Evolutionary conservation across 1,140 invertebrate species (phyloP).

Genomic region (Drosophila mauritiana): DNA sequence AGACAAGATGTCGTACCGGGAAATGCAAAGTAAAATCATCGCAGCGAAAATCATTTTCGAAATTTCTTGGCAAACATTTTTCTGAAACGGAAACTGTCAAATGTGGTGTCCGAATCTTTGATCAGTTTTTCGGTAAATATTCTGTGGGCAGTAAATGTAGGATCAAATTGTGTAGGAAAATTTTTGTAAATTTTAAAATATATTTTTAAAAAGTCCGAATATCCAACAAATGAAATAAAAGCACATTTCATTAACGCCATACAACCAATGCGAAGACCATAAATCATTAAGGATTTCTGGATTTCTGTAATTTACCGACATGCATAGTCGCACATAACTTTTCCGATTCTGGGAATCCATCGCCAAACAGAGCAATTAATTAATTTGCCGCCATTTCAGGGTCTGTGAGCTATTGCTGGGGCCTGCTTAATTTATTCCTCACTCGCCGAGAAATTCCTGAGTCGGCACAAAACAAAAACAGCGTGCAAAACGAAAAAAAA

Average conservation of each 20-base stretch:
- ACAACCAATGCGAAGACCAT: not conserved
- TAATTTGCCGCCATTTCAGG: conserved; percentile 45
- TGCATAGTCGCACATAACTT: conserved; percentile 1
- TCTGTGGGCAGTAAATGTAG: conserved; percentile 26
- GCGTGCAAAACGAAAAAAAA: conserved; percentile 29
- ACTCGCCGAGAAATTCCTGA: conserved; percentile 62
- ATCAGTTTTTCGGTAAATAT: conserved; percentile 37
- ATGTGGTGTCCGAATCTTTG: conserved; percentile 31
- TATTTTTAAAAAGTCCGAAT: too few relatives aligned
- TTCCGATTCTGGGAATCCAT: conserved; percentile 21
- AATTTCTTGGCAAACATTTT: conserved; percentile 37
- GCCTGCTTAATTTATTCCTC: conserved; percentile 79
- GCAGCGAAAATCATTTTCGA: conserved; percentile 4
- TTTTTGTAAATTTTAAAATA: too few relatives aligned
- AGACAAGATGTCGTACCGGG: conserved; percentile 47
- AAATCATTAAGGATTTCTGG: not conserved
- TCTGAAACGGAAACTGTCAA: conserved; percentile 40
- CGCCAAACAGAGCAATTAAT: conserved; percentile 49
- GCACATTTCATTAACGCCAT: not conserved
- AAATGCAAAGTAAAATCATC: conserved; percentile 42
- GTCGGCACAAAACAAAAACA: conserved; percentile 52
- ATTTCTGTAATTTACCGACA: conserved; percentile 1
- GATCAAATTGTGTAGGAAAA: conserved; percentile 2
- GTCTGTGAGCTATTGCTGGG: conserved; percentile 41
- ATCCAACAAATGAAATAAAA: too few relatives aligned